These are phyloP conservation scores for Microctonus hyperodae DNA, from an alignment of 2,888 invertebrate species.

Conservation along the genomic window DNA sequence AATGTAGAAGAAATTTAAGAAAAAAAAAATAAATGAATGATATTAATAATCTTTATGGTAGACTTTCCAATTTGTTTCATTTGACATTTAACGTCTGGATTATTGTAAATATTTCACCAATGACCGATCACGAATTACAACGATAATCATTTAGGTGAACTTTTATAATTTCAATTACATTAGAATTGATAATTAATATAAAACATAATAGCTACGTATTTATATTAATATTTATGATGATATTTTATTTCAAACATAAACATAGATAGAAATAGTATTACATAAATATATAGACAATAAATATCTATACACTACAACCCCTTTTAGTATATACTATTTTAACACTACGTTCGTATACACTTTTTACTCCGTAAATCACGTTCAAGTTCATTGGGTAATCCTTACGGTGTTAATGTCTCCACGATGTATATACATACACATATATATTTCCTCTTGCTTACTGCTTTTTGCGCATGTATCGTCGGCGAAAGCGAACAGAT, in stretches of 20 bases:
- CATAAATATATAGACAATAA: not conserved
- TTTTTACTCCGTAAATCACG: constrained; percentile 53
- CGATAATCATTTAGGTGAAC: constrained; percentile 6
- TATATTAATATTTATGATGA: not conserved
- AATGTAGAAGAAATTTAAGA: not conserved
- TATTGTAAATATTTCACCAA: constrained; percentile 2
- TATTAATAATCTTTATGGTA: not conserved
- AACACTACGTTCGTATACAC: not conserved
- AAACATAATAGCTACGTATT: not conserved
- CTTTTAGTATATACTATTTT: not conserved
- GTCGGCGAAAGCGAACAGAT: constrained; percentile 34
- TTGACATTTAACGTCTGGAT: constrained; percentile 12
- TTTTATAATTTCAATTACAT: not conserved
- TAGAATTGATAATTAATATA: constrained; percentile 18
- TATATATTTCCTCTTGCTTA: not conserved
- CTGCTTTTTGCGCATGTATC: constrained; percentile 36
- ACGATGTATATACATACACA: not conserved
- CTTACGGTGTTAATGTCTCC: constrained; percentile 58
- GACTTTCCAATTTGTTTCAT: constrained; percentile 2
- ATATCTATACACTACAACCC: constrained; percentile 2
- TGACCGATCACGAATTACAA: constrained; percentile 18
- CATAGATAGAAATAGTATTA: not conserved
- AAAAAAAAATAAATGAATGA: not conserved
- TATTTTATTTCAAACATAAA: not conserved
- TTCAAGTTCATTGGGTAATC: constrained; percentile 62